Evolutionary conservation across 1,140 invertebrate species (phyloP), one percentile per base, ranked within the genome.

Genomic region (Zaprionus inermis): DNA sequence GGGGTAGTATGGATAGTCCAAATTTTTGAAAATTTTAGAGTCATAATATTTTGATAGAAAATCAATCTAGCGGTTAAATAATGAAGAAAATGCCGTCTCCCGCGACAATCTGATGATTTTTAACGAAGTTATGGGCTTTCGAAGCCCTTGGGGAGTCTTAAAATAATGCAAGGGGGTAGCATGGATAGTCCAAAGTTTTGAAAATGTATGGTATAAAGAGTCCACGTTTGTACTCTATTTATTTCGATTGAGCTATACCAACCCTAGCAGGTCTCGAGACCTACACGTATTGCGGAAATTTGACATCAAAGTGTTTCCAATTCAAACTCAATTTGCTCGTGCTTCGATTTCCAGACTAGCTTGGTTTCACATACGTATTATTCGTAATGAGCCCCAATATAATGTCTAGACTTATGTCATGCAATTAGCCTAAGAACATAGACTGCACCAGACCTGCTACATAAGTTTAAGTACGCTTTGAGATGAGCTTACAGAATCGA

Each of bases 281-380:
- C 1, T 46, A 20, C 44, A 46, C 44, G 44, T 46, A 49, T 22
- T 49, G 5, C 44, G 44, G 44, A 49, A 49, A 49, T 49, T 49
- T 11, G 20, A 22, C 10, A 12, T 11, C 9, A 12, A 46, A 46
- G 44, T 20, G 18, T 46, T 12, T 46, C 18, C 11, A 46, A 46
- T 20, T 49, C 9, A 22, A 22, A 18, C 11, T 49, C 44, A 49
- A 49, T 49, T 49, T 16, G 44, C 44, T 49, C 12, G 16, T 18
- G 44, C 22, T 49, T 49, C 44, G 11, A 49, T 49, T 49, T 49
- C 44, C 44, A n/a, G 6, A 41, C n/a, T 38, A 38, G 12, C 36
- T 38, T 12, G 36, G 36, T n/a, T n/a, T n/a, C n/a, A n/a, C n/a
- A n/a, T n/a, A n/a, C n/a, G n/a, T 44, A 18, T 10, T 44, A 18